A percentile compares a stretch with the other conserved stretches of the same genome.
Conservation (phyloP, 2,113 vertebrate species). For the Cygnus buccinator region DNA sequence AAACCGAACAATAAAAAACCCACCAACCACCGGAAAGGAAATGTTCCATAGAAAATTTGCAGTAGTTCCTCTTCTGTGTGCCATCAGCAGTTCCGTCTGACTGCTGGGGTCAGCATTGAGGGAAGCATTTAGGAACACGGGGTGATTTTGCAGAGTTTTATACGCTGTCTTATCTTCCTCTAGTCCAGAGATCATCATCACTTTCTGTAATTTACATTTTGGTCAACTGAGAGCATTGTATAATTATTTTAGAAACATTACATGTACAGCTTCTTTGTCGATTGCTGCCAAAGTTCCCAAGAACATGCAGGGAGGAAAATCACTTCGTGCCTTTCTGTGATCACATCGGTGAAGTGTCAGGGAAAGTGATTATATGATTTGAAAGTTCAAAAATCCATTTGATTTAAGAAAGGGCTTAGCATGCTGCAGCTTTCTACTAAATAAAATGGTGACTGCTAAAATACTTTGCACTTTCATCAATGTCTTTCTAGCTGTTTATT, state of each 20-base stretch:
- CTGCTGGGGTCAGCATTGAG: neutral
- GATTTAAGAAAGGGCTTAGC: neutral
- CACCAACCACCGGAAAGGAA: neutral
- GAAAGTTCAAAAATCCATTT: neutral
- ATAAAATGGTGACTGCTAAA: neutral
- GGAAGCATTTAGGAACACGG: accelerated
- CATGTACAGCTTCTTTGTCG: neutral
- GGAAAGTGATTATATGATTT: neutral
- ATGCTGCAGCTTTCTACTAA: neutral
- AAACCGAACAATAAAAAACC: neutral
- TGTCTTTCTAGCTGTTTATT: neutral
- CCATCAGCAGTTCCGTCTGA: neutral
- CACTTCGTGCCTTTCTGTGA: neutral
- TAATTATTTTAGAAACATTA: neutral
- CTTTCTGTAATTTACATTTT: neutral
- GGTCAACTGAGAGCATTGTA: neutral
- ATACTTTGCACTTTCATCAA: neutral
- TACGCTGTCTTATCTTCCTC: neutral
- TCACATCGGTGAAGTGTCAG: neutral
- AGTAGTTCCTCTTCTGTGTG: neutral
- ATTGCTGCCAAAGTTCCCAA: neutral
- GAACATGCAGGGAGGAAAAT: neutral
- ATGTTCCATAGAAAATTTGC: accelerated
- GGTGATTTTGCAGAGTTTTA: neutral
- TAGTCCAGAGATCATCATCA: neutral